phyloP scores from a whole-genome alignment of 2,113 vertebrate species.

The Natator depressus region DNA sequence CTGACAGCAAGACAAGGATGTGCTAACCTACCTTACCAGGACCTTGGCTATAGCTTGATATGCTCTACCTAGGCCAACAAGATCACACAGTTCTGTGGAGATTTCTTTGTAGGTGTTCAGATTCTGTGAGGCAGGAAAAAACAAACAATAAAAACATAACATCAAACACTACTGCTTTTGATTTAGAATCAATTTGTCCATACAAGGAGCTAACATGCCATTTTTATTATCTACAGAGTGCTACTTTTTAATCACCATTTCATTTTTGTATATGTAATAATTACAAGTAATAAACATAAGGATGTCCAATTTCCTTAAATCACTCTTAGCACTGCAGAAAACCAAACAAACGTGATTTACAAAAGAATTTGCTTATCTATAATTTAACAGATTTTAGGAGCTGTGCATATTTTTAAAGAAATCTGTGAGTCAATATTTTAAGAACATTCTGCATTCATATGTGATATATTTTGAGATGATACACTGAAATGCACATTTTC shows the following conservation, averaged over 20 bases:
- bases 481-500: neutral
- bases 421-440: conserved; percentile 8
- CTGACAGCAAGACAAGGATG: conserved; percentile 75
- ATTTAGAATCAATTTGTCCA: neutral
- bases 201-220: neutral
- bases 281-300: neutral
- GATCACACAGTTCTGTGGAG: conserved; percentile 72
- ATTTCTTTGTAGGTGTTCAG: conserved; percentile 72
- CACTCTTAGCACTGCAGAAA: neutral
- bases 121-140: conserved; percentile 65
- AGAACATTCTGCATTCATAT: neutral
- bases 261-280: neutral
- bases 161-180: neutral
- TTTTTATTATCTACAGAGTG: neutral
- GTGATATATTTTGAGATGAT: neutral
- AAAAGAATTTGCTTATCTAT: neutral
- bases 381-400: neutral
- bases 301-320: neutral
- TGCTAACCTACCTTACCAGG: conserved; percentile 81
- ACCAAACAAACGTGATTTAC: neutral
- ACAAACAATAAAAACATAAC: neutral
- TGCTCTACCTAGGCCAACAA: conserved; percentile 76
- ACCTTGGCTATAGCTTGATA: conserved; percentile 78
- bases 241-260: conserved; percentile 9
- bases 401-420: neutral